Evolutionary conservation across 2,797 vertebrate genomes (phyloP).

Genomic region (Clamator glandarius): DNA sequence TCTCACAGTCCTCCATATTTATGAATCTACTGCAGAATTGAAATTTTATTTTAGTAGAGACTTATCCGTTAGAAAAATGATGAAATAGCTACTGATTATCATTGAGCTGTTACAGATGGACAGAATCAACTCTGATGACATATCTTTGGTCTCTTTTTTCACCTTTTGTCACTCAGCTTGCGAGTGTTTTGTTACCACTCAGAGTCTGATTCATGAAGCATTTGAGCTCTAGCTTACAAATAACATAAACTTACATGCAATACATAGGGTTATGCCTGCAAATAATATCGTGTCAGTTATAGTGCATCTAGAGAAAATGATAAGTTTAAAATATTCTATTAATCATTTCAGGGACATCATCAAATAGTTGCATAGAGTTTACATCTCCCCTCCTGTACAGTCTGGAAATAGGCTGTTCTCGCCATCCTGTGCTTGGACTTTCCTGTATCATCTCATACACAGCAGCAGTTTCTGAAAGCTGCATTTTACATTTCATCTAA

Average conservation of each 20-base stretch:
- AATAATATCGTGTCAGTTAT: background rate
- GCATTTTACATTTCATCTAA: background rate
- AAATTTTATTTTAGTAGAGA: background rate
- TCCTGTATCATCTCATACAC: background rate
- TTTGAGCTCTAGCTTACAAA: background rate
- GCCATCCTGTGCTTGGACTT: background rate
- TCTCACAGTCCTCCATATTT: background rate
- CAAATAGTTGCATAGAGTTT: background rate
- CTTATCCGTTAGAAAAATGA: background rate
- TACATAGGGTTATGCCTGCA: background rate
- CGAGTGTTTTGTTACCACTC: background rate
- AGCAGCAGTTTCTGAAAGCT: background rate
- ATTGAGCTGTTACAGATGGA: background rate
- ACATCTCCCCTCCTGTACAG: background rate
- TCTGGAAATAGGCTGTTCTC: background rate
- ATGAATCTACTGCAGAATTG: background rate
- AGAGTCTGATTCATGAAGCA: background rate
- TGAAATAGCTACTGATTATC: background rate
- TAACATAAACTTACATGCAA: background rate
- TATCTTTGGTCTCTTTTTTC: background rate
- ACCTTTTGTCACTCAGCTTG: background rate
- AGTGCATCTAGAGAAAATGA: background rate
- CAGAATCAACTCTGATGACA: background rate
- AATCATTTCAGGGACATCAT: background rate
- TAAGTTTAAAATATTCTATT: background rate